phyloP scores from a whole-genome alignment of 2,113 vertebrate genomes.

The Sceloporus undulatus region DNA sequence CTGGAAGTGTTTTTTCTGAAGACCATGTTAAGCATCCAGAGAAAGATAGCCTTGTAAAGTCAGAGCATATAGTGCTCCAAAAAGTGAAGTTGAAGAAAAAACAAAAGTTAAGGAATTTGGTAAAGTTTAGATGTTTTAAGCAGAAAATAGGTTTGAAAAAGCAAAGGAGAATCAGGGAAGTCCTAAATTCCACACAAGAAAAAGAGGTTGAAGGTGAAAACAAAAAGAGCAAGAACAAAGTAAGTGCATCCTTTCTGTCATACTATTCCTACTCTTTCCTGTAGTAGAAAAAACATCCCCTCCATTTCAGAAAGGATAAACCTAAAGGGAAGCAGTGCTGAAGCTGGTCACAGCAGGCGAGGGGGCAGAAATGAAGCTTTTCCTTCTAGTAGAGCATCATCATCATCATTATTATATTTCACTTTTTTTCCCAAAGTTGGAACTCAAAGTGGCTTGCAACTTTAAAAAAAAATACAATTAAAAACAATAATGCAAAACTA shows the following conservation, averaged over 20 bases:
- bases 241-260: conserved; percentile 51
- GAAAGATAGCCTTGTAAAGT: neutral
- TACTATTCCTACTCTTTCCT: neutral
- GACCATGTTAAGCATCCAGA: conserved; percentile 26
- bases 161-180: conserved; percentile 70
- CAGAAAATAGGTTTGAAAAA: conserved; percentile 69
- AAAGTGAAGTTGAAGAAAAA: conserved; percentile 56
- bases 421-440: too few species aligned
- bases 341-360: neutral
- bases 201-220: conserved; percentile 45
- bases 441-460: too few species aligned
- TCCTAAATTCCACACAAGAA: conserved; percentile 25
- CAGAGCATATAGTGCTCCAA: neutral
- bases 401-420: too few species aligned
- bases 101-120: conserved; percentile 30
- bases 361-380: too few species aligned
- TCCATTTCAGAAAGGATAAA: neutral
- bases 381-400: too few species aligned
- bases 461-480: too few species aligned
- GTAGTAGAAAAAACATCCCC: neutral
- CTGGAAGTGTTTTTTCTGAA: conserved; percentile 23
- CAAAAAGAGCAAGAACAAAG: conserved; percentile 61
- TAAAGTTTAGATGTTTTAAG: conserved; percentile 24
- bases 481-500: too few species aligned
- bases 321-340: neutral